phyloP scores from a whole-genome alignment of 35 echinoderm and acorn worm genomes.

The Eucidaris tribuloides region DNA sequence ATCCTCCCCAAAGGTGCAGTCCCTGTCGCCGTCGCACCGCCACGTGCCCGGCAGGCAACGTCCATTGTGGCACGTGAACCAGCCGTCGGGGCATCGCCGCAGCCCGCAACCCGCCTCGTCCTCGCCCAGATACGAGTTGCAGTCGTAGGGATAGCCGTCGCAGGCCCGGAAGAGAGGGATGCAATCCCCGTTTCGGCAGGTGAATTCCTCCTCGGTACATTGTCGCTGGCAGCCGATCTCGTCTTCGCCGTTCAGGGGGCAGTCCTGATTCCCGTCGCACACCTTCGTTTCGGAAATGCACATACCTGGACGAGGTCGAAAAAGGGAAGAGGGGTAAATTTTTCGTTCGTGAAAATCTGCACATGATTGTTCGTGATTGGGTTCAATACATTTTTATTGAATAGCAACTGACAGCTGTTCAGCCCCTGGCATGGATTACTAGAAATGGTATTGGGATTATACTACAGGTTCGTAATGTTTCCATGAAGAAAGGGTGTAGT shows the following conservation, averaged over 20 bases:
- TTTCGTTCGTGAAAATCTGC: too few species aligned
- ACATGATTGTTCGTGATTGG: too few species aligned
- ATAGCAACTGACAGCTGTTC: too few species aligned
- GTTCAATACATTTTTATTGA: too few species aligned
- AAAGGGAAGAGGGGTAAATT: too few species aligned
- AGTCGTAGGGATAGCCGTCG: slow-evolving; percentile 24
- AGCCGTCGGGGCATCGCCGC: neutral
- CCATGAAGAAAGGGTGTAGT: too few species aligned
- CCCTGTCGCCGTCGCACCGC: neutral
- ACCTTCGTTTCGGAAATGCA: neutral
- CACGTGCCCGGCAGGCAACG: neutral
- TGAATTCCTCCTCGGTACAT: slow-evolving; percentile 30
- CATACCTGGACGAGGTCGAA: too few species aligned
- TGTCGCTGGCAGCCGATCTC: neutral
- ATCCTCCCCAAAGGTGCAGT: slow-evolving; percentile 7
- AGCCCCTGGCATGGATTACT: too few species aligned
- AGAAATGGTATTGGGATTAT: too few species aligned
- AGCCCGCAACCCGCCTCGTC: slow-evolving; percentile 9
- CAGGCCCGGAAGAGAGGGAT: slow-evolving; percentile 29
- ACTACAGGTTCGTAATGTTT: too few species aligned
- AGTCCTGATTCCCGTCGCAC: neutral
- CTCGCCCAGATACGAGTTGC: neutral
- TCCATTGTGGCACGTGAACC: slow-evolving; percentile 9
- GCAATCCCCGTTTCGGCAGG: slow-evolving; percentile 18
- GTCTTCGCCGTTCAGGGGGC: neutral